phyloP scores from a whole-genome alignment of 2,888 invertebrate species.

The Melinopterus prodromus region DNA sequence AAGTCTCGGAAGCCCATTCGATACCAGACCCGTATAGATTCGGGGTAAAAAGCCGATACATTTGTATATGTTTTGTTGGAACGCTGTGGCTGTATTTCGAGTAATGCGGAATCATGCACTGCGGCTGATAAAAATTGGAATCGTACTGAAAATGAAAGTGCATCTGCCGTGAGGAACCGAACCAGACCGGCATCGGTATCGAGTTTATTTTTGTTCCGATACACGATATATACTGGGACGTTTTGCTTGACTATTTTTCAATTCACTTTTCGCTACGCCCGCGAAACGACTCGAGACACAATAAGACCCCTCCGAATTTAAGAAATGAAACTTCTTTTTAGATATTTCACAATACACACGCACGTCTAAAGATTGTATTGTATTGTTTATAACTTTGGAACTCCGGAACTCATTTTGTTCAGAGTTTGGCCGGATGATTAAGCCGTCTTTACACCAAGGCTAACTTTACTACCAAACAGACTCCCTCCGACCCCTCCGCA shows the following conservation, averaged over 20 bases:
- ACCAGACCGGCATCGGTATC: neutral
- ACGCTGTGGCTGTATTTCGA: neutral
- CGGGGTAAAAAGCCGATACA: neutral
- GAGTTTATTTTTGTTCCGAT: neutral
- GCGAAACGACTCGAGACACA: neutral
- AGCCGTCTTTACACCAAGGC: too few relatives aligned
- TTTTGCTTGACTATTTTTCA: conserved; percentile 4
- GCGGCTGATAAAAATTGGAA: neutral
- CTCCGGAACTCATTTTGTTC: too few relatives aligned
- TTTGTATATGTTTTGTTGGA: neutral
- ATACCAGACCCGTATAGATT: neutral
- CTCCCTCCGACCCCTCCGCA: too few relatives aligned
- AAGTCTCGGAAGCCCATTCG: neutral
- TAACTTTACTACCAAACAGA: too few relatives aligned
- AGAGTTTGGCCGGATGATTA: too few relatives aligned
- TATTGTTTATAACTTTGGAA: too few relatives aligned
- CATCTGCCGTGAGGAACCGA: neutral
- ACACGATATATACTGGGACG: neutral
- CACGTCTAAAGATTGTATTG: too few relatives aligned
- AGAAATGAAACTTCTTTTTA: neutral
- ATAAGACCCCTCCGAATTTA: neutral
- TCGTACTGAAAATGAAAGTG: conserved; percentile 4
- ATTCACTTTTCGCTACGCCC: neutral
- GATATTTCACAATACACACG: too few relatives aligned
- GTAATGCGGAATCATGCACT: neutral